phyloP scores from a whole-genome alignment of 2,888 invertebrate species.

The Parasteatoda lunata region DNA sequence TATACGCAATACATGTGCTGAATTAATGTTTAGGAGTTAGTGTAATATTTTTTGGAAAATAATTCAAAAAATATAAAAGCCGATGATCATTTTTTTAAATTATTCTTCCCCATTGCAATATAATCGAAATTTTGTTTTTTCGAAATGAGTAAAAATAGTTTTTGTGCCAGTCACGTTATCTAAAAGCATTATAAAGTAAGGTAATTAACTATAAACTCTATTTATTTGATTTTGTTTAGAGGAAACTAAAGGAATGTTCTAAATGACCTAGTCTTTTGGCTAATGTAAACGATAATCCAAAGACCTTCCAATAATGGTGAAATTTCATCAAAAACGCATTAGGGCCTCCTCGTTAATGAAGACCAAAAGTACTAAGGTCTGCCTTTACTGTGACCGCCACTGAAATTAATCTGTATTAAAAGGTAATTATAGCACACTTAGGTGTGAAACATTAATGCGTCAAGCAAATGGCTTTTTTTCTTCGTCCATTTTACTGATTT shows the following conservation, averaged over 20 bases:
- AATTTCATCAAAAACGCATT: conserved; percentile 63
- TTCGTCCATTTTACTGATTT: conserved; percentile 9
- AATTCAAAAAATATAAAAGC: no score
- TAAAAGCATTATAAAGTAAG: no score
- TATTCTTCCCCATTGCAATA: no score
- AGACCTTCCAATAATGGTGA: conserved; percentile 38
- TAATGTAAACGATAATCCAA: conserved; percentile 27
- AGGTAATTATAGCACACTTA: conserved; percentile 59
- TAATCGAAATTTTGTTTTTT: no score
- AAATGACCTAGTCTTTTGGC: conserved; percentile 1
- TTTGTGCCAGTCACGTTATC: no score
- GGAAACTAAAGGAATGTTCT: neutral
- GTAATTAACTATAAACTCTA: neutral
- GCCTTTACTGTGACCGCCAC: conserved; percentile 27
- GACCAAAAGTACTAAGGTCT: conserved; percentile 29
- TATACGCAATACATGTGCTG: no score
- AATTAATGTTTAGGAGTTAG: no score
- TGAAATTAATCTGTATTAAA: conserved; percentile 62
- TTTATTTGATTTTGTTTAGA: neutral
- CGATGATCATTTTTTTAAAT: no score
- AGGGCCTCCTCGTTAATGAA: conserved; percentile 40
- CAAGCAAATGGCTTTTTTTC: conserved; percentile 33
- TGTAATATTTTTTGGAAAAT: no score
- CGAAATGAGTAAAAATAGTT: no score
- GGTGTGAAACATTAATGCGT: conserved; percentile 27